phyloP scores from a whole-genome alignment of 1,140 invertebrate species.

The Calliopsis andreniformis region DNA sequence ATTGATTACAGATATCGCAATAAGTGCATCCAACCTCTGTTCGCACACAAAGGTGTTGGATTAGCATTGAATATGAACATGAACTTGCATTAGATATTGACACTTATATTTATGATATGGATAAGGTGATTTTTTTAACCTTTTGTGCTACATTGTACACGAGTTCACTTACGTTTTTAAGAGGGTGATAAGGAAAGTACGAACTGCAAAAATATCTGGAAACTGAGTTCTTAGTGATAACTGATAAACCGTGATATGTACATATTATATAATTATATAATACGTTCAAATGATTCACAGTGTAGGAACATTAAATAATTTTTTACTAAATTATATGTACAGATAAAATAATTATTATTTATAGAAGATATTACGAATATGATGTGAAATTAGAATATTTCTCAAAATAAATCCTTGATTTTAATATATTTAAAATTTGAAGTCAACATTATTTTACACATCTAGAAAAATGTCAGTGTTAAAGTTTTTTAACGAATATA shows the following conservation, averaged over 20 bases:
- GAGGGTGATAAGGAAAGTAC: neutral
- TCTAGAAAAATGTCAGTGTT: no score
- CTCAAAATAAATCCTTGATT: no score
- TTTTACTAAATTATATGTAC: no score
- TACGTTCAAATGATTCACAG: neutral
- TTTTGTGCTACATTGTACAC: neutral
- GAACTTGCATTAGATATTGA: neutral
- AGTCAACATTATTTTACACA: no score
- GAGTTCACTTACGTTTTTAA: neutral
- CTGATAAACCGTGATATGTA: neutral
- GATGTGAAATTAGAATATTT: no score
- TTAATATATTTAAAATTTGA: no score
- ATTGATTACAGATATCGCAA: conserved; percentile 26
- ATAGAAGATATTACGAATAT: no score
- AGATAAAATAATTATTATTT: no score
- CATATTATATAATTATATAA: neutral
- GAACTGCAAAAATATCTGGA: neutral
- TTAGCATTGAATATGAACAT: neutral
- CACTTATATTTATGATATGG: neutral
- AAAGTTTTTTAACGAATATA: no score
- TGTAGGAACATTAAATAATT: no score
- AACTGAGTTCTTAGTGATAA: neutral
- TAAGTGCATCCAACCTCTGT: neutral
- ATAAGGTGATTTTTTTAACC: conserved; percentile 11
- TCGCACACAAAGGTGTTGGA: neutral